phyloP scores from a whole-genome alignment of 2,113 vertebrate genomes.

The Zosterops lateralis region DNA sequence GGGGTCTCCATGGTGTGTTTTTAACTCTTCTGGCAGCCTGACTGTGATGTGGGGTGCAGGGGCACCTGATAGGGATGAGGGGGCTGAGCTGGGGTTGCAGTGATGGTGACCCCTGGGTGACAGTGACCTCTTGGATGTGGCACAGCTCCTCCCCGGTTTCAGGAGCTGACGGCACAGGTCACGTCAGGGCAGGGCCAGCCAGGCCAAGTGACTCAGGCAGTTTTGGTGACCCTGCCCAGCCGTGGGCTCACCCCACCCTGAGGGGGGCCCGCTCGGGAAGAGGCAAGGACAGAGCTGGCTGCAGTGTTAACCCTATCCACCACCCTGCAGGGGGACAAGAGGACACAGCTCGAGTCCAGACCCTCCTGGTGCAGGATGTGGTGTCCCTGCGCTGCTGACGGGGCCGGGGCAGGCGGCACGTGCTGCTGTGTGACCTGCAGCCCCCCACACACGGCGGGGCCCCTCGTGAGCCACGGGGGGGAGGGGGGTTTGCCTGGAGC shows the following conservation, averaged over 20 bases:
- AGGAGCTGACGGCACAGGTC: not conserved
- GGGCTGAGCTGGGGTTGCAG: not conserved
- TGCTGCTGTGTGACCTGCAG: not conserved
- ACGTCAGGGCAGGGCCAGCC: not conserved
- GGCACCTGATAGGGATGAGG: fast-evolving
- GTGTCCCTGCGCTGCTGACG: not conserved
- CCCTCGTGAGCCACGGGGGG: not conserved
- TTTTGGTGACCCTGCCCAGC: constrained; percentile 49
- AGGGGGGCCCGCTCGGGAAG: not conserved
- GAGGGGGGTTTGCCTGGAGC: not conserved
- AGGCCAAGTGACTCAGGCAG: constrained; percentile 46
- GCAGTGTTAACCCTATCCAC: not conserved
- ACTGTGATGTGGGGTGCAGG: fast-evolving
- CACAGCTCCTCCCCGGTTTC: not conserved
- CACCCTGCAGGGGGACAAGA: not conserved
- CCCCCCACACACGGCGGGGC: not conserved
- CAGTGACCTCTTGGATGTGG: not conserved
- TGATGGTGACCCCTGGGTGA: not conserved
- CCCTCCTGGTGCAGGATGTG: not conserved
- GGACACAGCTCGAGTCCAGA: not conserved
- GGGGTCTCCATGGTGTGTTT: not conserved
- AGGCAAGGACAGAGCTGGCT: not conserved
- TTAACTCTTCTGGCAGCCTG: not conserved
- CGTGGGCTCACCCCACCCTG: not conserved
- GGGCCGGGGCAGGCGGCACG: not conserved